These are phyloP conservation scores for Oenanthe melanoleuca DNA, from an alignment of 2,113 vertebrate genomes.

Conservation along the genomic window DNA sequence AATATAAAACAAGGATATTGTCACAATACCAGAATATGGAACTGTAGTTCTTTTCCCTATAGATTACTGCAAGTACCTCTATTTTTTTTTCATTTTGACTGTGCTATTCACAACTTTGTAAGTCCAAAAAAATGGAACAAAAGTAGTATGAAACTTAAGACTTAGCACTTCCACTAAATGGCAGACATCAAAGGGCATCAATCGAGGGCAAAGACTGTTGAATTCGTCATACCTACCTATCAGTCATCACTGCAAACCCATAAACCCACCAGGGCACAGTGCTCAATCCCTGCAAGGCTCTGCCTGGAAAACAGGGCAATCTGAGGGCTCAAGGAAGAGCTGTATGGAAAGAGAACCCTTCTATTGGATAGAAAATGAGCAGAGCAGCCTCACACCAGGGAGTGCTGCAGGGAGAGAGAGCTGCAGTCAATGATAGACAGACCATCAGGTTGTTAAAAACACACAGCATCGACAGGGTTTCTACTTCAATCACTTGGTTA, in stretches of 20 bases:
- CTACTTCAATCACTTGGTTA: slow-evolving; percentile 82
- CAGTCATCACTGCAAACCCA: slow-evolving; percentile 66
- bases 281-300: slow-evolving; percentile 54
- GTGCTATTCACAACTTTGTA: slow-evolving; percentile 78
- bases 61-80: slow-evolving; percentile 75
- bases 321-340: slow-evolving; percentile 30
- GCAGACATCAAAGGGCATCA: slow-evolving; percentile 76
- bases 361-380: slow-evolving; percentile 3
- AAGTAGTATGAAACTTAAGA: slow-evolving; percentile 78
- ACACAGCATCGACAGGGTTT: slow-evolving; percentile 74
- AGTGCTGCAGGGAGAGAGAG: slow-evolving; percentile 58
- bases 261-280: not conserved
- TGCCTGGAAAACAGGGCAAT: slow-evolving; percentile 26
- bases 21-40: slow-evolving; percentile 83
- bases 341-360: slow-evolving; percentile 2
- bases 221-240: slow-evolving; percentile 73
- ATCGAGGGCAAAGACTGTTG: slow-evolving; percentile 66
- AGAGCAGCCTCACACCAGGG: slow-evolving; percentile 41
- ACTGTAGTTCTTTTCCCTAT: slow-evolving; percentile 74
- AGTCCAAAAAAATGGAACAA: slow-evolving; percentile 76
- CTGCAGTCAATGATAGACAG: slow-evolving; percentile 59
- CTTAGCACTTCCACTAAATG: slow-evolving; percentile 82
- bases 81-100: slow-evolving; percentile 45
- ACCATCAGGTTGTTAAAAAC: slow-evolving; percentile 73
- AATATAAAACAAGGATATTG: slow-evolving; percentile 84